Evolutionary conservation across 2,797 vertebrate genomes (phyloP).

Genomic region (Cossypha dichroa): DNA sequence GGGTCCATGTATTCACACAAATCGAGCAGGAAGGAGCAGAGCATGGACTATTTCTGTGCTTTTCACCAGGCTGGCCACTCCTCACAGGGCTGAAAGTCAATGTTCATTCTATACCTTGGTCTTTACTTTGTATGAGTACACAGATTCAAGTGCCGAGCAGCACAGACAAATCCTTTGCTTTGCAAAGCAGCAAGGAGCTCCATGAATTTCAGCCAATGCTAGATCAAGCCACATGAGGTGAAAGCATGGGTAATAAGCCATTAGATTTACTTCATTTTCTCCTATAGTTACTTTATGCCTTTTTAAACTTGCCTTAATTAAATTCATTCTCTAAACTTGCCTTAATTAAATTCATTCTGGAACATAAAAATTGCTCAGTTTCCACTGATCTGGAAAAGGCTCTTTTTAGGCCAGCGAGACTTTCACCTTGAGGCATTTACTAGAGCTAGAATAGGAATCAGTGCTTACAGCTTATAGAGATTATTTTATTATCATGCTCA

Average conservation of each 20-base stretch:
- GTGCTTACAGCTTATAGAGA: neutral
- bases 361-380: neutral
- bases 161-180: rapidly evolving
- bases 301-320: slow-evolving; percentile 36
- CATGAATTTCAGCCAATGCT: neutral
- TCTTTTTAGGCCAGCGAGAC: slow-evolving; percentile 19
- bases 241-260: neutral
- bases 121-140: neutral
- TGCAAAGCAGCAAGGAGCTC: neutral
- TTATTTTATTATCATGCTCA: neutral
- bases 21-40: neutral
- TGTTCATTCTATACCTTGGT: neutral
- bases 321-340: neutral
- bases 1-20: neutral
- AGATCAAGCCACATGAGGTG: neutral
- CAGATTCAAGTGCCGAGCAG: neutral
- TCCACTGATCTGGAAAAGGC: slow-evolving; percentile 27
- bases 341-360: neutral
- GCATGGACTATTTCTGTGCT: neutral
- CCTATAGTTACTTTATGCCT: neutral
- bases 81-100: neutral
- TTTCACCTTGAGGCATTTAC: slow-evolving; percentile 2
- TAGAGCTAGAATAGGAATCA: neutral
- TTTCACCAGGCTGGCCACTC: neutral
- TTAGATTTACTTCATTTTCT: slow-evolving; percentile 4